These are phyloP conservation scores for Bos javanicus DNA, from an alignment of 2,113 vertebrate genomes.

Conservation along the genomic window DNA sequence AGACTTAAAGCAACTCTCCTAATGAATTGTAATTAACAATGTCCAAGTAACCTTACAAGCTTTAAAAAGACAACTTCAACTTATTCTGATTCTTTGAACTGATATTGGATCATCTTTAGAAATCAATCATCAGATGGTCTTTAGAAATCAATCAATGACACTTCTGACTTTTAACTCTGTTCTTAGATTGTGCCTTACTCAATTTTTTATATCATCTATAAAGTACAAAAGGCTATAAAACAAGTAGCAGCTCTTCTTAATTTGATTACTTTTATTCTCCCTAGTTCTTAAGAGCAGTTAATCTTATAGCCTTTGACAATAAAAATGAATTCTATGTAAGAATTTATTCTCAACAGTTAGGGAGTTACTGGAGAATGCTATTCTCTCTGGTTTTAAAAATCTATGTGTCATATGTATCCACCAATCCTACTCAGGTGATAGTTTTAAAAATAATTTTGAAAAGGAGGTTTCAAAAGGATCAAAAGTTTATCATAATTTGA, in stretches of 20 bases:
- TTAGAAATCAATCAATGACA: slow-evolving; percentile 30
- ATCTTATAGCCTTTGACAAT: slow-evolving; percentile 40
- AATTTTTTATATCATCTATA: slow-evolving; percentile 16
- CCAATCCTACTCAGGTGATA: background rate
- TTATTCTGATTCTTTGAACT: background rate
- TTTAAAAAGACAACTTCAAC: background rate
- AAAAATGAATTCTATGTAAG: slow-evolving; percentile 13
- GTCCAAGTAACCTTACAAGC: background rate
- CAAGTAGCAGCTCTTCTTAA: background rate
- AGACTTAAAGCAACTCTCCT: background rate
- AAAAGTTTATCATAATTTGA: background rate
- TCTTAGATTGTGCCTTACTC: slow-evolving; percentile 12
- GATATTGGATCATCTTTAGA: background rate
- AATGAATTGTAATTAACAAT: background rate
- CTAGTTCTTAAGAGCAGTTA: slow-evolving; percentile 35
- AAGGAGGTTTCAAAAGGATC: background rate
- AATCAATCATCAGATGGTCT: background rate
- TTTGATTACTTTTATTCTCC: slow-evolving; percentile 48
- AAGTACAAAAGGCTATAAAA: slow-evolving; percentile 40
- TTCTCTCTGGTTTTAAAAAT: slow-evolving; percentile 31
- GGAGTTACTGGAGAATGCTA: slow-evolving; percentile 8
- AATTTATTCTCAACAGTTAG: slow-evolving; percentile 53
- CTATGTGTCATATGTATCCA: background rate
- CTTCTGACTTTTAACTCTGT: slow-evolving; percentile 43
- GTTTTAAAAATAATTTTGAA: slow-evolving; percentile 1